Conservation (phyloP, 2,113 vertebrate species). For the Neogobius melanostomus region DNA sequence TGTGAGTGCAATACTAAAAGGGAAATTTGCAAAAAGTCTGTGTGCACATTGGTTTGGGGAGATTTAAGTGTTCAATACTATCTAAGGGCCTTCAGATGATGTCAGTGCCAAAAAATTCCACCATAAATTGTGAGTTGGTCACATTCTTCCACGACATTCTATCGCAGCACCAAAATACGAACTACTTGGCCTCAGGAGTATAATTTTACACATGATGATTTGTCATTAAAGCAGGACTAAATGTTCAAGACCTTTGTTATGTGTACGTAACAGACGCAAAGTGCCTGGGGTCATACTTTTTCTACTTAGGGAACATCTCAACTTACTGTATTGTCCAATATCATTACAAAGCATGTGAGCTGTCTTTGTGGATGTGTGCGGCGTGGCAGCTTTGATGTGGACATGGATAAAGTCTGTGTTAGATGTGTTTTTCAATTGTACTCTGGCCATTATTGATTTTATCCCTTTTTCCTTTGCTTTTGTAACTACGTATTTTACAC, state of each 20-base stretch:
- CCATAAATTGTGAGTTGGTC: neutral
- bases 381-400: slow-evolving; percentile 22
- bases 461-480: neutral
- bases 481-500: neutral
- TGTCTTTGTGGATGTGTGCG: neutral
- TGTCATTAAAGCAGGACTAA: slow-evolving; percentile 21
- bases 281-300: neutral
- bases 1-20: no score
- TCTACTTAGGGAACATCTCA: slow-evolving; percentile 32
- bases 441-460: neutral
- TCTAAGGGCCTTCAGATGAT: neutral
- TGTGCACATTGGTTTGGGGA: no score
- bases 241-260: slow-evolving; percentile 22
- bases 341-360: slow-evolving; percentile 24
- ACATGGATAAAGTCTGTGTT: slow-evolving; percentile 21
- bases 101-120: neutral
- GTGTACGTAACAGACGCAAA: slow-evolving; percentile 15
- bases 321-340: slow-evolving; percentile 41
- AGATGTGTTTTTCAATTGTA: slow-evolving; percentile 7
- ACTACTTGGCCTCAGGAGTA: slow-evolving; percentile 9
- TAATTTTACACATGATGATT: slow-evolving; percentile 10
- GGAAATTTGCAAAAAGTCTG: no score
- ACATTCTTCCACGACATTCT: neutral
- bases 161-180: neutral
- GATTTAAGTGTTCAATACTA: no score